phyloP scores from a whole-genome alignment of 2,797 vertebrate species.

The Antrozous pallidus region DNA sequence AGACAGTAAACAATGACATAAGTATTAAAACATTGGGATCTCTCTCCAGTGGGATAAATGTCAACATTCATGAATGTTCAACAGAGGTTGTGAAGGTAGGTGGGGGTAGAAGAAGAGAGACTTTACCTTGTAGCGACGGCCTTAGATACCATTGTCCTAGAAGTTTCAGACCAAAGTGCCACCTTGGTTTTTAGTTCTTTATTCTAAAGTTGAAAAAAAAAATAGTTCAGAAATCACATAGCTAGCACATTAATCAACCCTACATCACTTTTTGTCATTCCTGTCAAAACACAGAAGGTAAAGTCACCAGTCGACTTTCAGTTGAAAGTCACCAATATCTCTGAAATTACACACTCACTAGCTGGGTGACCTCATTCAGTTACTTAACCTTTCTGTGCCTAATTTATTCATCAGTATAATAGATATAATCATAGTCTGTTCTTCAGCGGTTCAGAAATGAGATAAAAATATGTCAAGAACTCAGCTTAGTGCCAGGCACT shows the following conservation, averaged over 20 bases:
- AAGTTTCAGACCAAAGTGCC: conserved; percentile 63
- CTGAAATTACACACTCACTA: not conserved
- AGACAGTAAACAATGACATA: not conserved
- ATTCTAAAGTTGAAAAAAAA: conserved; percentile 75
- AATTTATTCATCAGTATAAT: not conserved
- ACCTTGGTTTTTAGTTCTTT: conserved; percentile 80
- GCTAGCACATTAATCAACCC: not conserved
- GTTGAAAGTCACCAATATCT: not conserved
- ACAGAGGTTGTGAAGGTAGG: not conserved
- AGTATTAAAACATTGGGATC: not conserved
- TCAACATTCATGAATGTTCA: not conserved
- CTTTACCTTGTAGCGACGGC: conserved; percentile 73
- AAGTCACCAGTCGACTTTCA: too few species aligned
- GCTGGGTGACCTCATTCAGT: not conserved
- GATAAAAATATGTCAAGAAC: not conserved
- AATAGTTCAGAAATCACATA: not conserved
- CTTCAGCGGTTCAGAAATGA: not conserved
- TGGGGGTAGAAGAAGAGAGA: accelerated
- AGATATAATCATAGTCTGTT: not conserved
- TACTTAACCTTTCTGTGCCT: not conserved
- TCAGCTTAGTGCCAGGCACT: not conserved
- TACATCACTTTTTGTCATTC: not conserved
- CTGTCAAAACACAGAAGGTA: not conserved
- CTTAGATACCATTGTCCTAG: conserved; percentile 65
- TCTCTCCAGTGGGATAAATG: not conserved